Evolutionary conservation across 2,113 vertebrate species (phyloP).

Genomic region (Glaucidium brasilianum): DNA sequence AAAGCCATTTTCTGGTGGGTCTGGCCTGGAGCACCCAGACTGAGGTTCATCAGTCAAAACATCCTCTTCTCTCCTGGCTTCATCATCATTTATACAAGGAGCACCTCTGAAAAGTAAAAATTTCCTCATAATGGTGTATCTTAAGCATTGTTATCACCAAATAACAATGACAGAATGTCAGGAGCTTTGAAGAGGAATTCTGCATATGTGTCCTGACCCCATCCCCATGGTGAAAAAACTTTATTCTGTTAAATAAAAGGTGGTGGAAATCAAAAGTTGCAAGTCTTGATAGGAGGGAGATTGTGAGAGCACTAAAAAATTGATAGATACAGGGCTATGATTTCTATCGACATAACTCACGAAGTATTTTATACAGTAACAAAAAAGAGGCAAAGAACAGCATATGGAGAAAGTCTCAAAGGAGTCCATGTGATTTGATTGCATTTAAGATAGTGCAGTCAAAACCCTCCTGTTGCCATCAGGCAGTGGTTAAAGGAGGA

Average conservation of each 20-base stretch:
- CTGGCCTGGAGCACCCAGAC: constrained; percentile 81
- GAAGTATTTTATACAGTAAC: not conserved
- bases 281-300: not conserved
- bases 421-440: not conserved
- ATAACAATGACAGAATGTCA: not conserved
- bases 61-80: constrained; percentile 72
- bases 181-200: not conserved
- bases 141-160: not conserved
- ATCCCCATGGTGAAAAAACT: not conserved
- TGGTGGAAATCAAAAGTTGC: not conserved
- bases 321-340: not conserved
- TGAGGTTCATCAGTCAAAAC: constrained; percentile 66
- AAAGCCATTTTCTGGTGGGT: constrained; percentile 79
- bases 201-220: not conserved
- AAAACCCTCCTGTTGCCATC: not conserved
- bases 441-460: not conserved
- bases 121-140: not conserved
- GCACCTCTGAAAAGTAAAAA: constrained; percentile 74
- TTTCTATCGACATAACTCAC: not conserved
- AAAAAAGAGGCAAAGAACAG: not conserved
- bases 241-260: not conserved
- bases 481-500: not conserved
- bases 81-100: constrained; percentile 86
- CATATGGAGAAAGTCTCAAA: not conserved
- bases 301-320: not conserved